Percentiles rank a stretch among this genome's conserved stretches.
These are phyloP conservation scores for Linnaemya tessellans DNA, from an alignment of 2,888 invertebrate species.

Conservation along the genomic window DNA sequence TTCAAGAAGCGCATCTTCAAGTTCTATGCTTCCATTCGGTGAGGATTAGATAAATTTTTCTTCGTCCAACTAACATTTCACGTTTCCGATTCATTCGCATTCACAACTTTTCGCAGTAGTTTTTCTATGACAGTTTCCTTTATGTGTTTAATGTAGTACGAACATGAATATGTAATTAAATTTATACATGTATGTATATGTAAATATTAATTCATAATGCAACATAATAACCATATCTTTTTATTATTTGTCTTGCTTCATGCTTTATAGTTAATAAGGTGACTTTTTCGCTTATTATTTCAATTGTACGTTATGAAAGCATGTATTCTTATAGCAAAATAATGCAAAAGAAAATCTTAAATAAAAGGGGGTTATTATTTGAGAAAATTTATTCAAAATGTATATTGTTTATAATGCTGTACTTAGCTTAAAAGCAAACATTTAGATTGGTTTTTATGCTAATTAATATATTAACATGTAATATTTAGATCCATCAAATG, in stretches of 20 bases:
- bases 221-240: conserved; percentile 55
- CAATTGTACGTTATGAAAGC: conserved; percentile 23
- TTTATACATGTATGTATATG: neutral
- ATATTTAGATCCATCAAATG: neutral
- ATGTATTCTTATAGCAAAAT: conserved; percentile 18
- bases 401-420: neutral
- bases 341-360: conserved; percentile 16
- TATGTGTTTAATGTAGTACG: neutral
- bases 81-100: too few species aligned
- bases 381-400: conserved; percentile 57
- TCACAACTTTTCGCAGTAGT: neutral
- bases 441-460: conserved; percentile 26
- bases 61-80: too few species aligned
- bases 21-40: too few species aligned
- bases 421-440: conserved; percentile 5
- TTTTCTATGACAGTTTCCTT: neutral
- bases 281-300: conserved; percentile 53
- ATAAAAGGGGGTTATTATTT: conserved; percentile 17
- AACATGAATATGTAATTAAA: neutral
- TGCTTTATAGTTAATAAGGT: conserved; percentile 74
- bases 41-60: too few species aligned
- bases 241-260: conserved; percentile 69
- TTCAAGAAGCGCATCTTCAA: too few species aligned
- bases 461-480: conserved; percentile 23
- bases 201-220: conserved; percentile 61